These are phyloP conservation scores for Drosophila meridiana DNA, from an alignment of 2,888 invertebrate genomes.

Conservation along the genomic window DNA sequence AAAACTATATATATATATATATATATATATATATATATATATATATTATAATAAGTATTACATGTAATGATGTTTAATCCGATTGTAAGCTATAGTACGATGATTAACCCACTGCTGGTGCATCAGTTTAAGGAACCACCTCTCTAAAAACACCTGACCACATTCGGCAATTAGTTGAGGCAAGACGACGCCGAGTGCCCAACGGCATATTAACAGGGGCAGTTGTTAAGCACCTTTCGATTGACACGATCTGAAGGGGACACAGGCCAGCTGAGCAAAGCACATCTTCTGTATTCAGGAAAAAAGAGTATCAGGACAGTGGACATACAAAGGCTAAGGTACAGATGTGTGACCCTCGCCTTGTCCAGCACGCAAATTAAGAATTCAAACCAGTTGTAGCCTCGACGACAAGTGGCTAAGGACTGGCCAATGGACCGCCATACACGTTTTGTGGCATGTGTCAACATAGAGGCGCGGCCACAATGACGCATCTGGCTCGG, in stretches of 20 bases:
- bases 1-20: no score
- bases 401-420: constrained; percentile 59
- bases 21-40: no score
- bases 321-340: constrained; percentile 5
- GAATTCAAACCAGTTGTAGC: constrained; percentile 72
- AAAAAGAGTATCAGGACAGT: constrained; percentile 33
- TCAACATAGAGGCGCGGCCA: constrained; percentile 59
- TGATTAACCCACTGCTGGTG: constrained; percentile 34
- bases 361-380: constrained; percentile 72
- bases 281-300: constrained; percentile 30
- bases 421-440: constrained; percentile 52
- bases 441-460: constrained; percentile 61
- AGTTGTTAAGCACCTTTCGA: constrained; percentile 69
- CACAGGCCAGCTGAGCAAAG: constrained; percentile 40
- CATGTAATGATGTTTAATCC: neutral
- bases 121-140: constrained; percentile 22
- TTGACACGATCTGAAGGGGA: constrained; percentile 61
- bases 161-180: constrained; percentile 69
- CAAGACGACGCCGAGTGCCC: constrained; percentile 46
- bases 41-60: neutral
- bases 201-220: constrained; percentile 55
- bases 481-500: constrained; percentile 59
- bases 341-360: constrained; percentile 32
- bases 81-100: constrained; percentile 16
- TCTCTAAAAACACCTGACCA: constrained; percentile 69